These are phyloP conservation scores for Steinernema carpocapsae DNA, from an alignment of 2,888 invertebrate species.

Conservation along the genomic window DNA sequence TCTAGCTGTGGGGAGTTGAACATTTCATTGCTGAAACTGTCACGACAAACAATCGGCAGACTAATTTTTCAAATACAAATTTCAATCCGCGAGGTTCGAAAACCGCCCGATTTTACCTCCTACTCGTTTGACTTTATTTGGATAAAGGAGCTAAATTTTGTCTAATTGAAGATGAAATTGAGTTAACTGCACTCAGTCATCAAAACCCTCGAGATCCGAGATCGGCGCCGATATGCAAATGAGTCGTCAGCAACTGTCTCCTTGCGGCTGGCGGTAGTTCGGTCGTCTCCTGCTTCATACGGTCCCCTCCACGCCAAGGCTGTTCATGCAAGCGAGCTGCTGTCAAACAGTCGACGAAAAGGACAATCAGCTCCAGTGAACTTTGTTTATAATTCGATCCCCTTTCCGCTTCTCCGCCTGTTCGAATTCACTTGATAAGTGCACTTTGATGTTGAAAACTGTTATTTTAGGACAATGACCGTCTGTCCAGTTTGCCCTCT, in stretches of 20 bases:
- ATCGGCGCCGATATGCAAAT: conserved; percentile 31
- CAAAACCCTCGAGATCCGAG: too few relatives aligned
- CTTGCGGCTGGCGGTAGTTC: neutral
- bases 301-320: conserved; percentile 1
- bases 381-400: conserved; percentile 31
- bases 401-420: neutral
- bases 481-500: neutral
- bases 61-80: too few relatives aligned
- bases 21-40: too few relatives aligned
- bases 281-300: too few relatives aligned
- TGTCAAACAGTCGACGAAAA: conserved; percentile 21
- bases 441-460: conserved; percentile 25
- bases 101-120: too few relatives aligned
- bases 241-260: neutral
- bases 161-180: too few relatives aligned
- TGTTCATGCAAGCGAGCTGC: conserved; percentile 6
- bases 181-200: too few relatives aligned
- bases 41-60: too few relatives aligned
- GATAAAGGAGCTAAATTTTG: too few relatives aligned
- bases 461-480: conserved; percentile 8
- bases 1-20: too few relatives aligned
- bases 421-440: neutral
- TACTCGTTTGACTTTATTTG: too few relatives aligned
- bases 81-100: too few relatives aligned
- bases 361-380: neutral